Conservation (phyloP, 1,140 invertebrate species). For the Apis florea region DNA sequence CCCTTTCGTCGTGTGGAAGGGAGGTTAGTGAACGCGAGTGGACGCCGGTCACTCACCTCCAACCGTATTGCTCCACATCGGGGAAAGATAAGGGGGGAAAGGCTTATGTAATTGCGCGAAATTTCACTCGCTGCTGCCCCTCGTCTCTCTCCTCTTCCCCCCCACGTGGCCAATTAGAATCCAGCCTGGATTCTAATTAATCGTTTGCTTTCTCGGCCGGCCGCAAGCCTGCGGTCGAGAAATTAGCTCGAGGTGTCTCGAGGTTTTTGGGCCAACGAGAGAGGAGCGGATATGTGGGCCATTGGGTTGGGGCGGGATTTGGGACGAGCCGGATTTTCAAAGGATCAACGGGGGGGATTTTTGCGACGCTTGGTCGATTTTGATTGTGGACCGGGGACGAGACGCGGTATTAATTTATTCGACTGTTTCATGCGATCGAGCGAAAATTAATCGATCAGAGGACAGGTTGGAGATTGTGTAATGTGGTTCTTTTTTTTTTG, state of each 20-base stretch:
- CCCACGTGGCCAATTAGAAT: slow-evolving; percentile 13
- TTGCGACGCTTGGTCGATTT: not conserved
- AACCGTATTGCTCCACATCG: slow-evolving; percentile 79
- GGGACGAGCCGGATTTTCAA: not conserved
- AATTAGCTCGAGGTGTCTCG: not conserved
- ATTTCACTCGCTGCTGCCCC: slow-evolving; percentile 50
- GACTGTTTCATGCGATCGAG: too few relatives aligned
- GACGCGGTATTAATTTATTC: too few relatives aligned
- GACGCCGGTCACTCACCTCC: slow-evolving; percentile 80
- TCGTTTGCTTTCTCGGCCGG: not conserved
- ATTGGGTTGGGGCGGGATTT: not conserved
- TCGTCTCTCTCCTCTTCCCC: too few relatives aligned
- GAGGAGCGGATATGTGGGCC: not conserved
- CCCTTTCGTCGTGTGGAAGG: slow-evolving; percentile 38
- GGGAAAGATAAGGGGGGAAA: slow-evolving; percentile 69
- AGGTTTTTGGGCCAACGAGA: not conserved
- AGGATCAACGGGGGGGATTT: not conserved
- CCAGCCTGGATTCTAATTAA: slow-evolving; percentile 4
- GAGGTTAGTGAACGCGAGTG: slow-evolving; percentile 79
- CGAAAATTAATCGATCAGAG: too few relatives aligned
- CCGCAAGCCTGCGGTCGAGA: not conserved
- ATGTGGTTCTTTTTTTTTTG: too few relatives aligned
- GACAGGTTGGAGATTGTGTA: too few relatives aligned
- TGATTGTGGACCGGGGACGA: too few relatives aligned
- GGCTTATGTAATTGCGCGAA: slow-evolving; percentile 60